phyloP scores from a whole-genome alignment of 2,797 vertebrate species.

The Squalus acanthias region DNA sequence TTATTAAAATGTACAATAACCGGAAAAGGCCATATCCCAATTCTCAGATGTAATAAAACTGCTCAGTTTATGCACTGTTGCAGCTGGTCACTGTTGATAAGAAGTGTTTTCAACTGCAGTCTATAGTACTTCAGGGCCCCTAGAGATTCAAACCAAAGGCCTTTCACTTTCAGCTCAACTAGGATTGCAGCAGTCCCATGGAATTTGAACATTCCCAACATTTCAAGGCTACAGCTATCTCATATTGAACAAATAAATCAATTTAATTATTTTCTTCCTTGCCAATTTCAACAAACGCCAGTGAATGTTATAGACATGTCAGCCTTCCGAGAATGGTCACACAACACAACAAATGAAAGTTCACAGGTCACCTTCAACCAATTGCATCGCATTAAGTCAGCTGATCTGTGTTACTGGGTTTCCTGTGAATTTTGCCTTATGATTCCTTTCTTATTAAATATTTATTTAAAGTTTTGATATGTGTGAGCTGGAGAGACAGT shows the following conservation, averaged over 20 bases:
- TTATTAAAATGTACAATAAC: not conserved
- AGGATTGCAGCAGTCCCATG: not conserved
- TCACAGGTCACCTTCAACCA: not conserved
- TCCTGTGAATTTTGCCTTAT: not conserved
- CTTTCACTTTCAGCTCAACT: slow-evolving; percentile 18
- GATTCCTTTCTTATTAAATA: not conserved
- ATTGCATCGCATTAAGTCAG: not conserved
- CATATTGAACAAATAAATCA: slow-evolving; percentile 32
- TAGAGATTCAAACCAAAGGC: slow-evolving; percentile 22
- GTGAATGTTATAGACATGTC: not conserved
- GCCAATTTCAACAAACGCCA: slow-evolving; percentile 12
- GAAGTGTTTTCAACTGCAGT: slow-evolving; percentile 31
- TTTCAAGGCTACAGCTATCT: slow-evolving; percentile 16
- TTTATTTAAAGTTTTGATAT: slow-evolving; percentile 14
- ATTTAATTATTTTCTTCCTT: slow-evolving; percentile 16
- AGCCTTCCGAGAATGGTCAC: not conserved
- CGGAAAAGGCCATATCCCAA: not conserved
- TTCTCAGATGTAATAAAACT: not conserved
- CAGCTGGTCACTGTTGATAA: slow-evolving; percentile 36
- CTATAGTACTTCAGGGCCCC: not conserved
- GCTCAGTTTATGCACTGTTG: slow-evolving; percentile 14
- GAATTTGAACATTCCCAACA: slow-evolving; percentile 26
- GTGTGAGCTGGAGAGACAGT: not conserved
- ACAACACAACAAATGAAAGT: not conserved
- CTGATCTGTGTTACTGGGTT: not conserved